Conservation (phyloP, 2,797 vertebrate genomes). For the Botia kubotai region DNA sequence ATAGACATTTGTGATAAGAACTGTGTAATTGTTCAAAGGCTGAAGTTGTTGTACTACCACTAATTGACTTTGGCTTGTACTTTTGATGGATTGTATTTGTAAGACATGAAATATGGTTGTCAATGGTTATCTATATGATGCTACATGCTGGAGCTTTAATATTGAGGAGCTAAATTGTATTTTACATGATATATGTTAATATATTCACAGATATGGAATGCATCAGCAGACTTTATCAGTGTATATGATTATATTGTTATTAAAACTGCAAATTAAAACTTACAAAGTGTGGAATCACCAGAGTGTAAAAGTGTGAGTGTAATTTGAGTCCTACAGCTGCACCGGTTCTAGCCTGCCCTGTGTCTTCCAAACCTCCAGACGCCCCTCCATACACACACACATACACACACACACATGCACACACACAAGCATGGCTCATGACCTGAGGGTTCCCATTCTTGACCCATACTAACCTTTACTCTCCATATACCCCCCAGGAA, state of each 20-base stretch:
- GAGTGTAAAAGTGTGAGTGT: constrained; percentile 40
- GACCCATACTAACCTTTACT: constrained; percentile 37
- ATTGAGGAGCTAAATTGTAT: neutral
- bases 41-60: neutral
- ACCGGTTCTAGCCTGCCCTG: constrained; percentile 70
- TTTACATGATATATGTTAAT: neutral
- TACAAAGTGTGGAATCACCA: constrained; percentile 20
- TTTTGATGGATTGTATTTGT: neutral
- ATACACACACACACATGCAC: neutral
- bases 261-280: neutral
- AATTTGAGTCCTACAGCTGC: constrained; percentile 49
- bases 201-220: neutral
- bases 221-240: no score
- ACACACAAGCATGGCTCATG: constrained; percentile 40
- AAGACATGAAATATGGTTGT: neutral
- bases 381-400: neutral
- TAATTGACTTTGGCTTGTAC: neutral
- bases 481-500: constrained; percentile 31
- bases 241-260: neutral
- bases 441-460: constrained; percentile 57
- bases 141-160: neutral
- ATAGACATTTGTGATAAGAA: neutral
- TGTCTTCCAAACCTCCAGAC: constrained; percentile 5
- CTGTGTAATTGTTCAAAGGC: neutral
- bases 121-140: neutral